Evolutionary conservation across 2,888 invertebrate genomes (phyloP).

Genomic region (Polietes domitor): DNA sequence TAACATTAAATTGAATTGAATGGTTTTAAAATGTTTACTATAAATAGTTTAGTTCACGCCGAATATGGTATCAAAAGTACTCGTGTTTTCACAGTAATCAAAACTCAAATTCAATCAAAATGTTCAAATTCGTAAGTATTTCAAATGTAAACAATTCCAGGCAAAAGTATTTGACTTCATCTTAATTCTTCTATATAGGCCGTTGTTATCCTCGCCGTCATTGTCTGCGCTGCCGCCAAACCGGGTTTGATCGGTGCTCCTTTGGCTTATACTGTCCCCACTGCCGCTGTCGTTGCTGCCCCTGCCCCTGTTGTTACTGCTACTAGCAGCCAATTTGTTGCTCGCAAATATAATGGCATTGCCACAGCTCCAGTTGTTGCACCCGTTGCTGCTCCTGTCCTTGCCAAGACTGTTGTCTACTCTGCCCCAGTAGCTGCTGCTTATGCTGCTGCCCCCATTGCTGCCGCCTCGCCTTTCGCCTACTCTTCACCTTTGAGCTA

Average conservation of each 20-base stretch:
- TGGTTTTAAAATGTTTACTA: too few species aligned
- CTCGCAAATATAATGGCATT: conserved; percentile 67
- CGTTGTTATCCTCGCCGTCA: conserved; percentile 27
- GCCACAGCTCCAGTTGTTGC: conserved; percentile 67
- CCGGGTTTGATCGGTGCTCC: conserved; percentile 69
- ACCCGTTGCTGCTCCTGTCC: conserved; percentile 66
- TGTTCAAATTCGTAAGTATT: conserved; percentile 61
- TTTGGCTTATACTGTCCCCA: conserved; percentile 68
- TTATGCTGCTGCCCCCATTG: too few species aligned
- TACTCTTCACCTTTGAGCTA: conserved; percentile 44
- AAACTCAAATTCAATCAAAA: conserved; percentile 30
- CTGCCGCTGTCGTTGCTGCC: conserved; percentile 61
- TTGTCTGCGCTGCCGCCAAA: conserved; percentile 66
- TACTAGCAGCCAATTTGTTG: conserved; percentile 63
- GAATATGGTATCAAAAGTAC: too few species aligned
- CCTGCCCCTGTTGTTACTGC: conserved; percentile 71
- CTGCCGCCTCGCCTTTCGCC: conserved; percentile 34
- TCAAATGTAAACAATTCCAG: conserved; percentile 8
- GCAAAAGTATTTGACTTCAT: conserved; percentile 42
- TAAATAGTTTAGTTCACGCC: too few species aligned
- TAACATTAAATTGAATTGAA: too few species aligned
- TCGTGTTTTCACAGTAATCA: not conserved
- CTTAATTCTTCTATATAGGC: not conserved
- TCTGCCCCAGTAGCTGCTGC: conserved; percentile 37
- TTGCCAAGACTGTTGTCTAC: conserved; percentile 60